Percentiles rank a stretch among this genome's conserved stretches.
phyloP scores from a whole-genome alignment of 2,113 vertebrate genomes.

The Myanophis thanlyinensis region DNA sequence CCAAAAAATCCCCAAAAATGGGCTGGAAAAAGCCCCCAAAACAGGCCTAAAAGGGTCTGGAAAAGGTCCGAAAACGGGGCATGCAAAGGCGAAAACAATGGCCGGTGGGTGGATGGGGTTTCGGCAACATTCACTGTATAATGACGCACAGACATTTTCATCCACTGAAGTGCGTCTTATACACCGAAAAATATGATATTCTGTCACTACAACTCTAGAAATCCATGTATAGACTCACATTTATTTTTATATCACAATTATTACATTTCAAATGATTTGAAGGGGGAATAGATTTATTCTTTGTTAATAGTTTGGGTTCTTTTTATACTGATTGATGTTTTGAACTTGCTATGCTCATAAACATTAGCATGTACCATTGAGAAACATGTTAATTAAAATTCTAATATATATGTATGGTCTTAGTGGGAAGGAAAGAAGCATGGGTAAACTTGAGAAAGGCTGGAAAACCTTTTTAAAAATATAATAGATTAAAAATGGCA shows the following conservation, averaged over 20 bases:
- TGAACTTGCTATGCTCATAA: slow-evolving; percentile 39
- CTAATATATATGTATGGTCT: slow-evolving; percentile 60
- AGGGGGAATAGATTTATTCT: slow-evolving; percentile 22
- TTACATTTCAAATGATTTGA: slow-evolving; percentile 12
- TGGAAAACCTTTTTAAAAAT: slow-evolving; percentile 38
- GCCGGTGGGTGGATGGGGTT: too few species aligned
- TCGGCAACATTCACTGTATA: too few species aligned
- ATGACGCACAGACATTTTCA: too few species aligned
- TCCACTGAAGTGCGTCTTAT: too few species aligned
- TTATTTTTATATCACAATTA: slow-evolving; percentile 16
- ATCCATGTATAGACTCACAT: not conserved
- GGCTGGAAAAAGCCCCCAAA: too few species aligned
- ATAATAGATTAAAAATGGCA: slow-evolving; percentile 7
- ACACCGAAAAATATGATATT: too few species aligned
- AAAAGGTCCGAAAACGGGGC: too few species aligned
- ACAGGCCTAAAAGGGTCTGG: too few species aligned
- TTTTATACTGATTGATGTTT: slow-evolving; percentile 51
- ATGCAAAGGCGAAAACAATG: too few species aligned
- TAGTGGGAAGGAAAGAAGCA: slow-evolving; percentile 54
- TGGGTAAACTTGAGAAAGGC: slow-evolving; percentile 27
- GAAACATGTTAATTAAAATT: slow-evolving; percentile 55
- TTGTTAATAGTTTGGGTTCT: slow-evolving; percentile 63
- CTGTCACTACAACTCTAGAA: not conserved
- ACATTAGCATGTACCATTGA: slow-evolving; percentile 42
- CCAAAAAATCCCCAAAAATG: too few species aligned